phyloP scores from a whole-genome alignment of 2,113 vertebrate species.

The Dicrurus megarhynchus region DNA sequence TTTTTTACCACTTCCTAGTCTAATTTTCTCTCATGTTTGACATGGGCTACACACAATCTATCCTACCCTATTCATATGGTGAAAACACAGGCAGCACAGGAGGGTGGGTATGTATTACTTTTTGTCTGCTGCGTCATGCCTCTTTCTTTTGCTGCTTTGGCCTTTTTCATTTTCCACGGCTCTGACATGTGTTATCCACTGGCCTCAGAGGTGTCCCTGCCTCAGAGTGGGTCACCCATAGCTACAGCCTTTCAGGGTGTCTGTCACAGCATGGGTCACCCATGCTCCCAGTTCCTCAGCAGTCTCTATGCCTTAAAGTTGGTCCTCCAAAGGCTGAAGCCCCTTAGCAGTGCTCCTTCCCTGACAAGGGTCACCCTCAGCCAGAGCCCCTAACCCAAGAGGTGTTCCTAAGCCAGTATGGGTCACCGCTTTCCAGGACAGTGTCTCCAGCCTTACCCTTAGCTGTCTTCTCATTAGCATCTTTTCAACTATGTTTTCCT shows the following conservation, averaged over 20 bases:
- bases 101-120: neutral
- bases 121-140: neutral
- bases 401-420: fast-evolving
- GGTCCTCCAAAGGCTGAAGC: neutral
- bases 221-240: fast-evolving
- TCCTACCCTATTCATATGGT: neutral
- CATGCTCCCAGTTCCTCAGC: neutral
- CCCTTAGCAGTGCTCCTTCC: neutral
- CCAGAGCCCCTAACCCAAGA: neutral
- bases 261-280: neutral
- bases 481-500: neutral
- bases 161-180: neutral
- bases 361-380: neutral
- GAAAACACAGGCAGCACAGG: neutral
- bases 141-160: neutral
- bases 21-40: neutral
- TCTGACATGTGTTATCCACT: neutral
- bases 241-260: neutral
- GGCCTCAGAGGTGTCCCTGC: neutral
- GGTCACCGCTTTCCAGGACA: neutral
- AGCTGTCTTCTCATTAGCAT: neutral
- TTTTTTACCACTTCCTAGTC: neutral
- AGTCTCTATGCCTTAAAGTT: neutral
- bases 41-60: neutral
- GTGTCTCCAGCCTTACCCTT: neutral